phyloP scores from a whole-genome alignment of 1,140 invertebrate genomes.

The Drosophila nigrodunni region DNA sequence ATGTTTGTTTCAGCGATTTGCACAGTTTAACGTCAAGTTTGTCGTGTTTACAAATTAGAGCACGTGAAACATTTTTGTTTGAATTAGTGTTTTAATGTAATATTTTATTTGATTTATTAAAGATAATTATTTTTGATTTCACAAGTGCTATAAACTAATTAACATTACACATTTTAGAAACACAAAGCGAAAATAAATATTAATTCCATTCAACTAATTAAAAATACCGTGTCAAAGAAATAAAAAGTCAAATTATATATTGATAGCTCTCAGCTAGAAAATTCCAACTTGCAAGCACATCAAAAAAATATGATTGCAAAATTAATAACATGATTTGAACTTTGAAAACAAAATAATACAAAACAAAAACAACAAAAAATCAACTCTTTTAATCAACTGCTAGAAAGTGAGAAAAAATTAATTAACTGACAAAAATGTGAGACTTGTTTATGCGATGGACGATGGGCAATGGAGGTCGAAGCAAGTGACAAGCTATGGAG shows the following conservation, averaged over 20 bases:
- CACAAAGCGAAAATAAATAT: no score
- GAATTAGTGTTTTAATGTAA: no score
- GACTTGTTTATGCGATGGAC: constrained; percentile 44
- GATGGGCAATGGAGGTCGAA: background rate
- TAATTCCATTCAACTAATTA: no score
- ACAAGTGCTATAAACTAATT: no score
- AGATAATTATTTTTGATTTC: no score
- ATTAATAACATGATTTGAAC: constrained; percentile 26
- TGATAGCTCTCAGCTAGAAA: constrained; percentile 19
- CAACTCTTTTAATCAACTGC: background rate
- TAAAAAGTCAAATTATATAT: background rate
- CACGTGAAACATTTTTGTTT: no score
- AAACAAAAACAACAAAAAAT: background rate
- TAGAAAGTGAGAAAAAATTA: constrained; percentile 54
- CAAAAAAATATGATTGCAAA: constrained; percentile 43
- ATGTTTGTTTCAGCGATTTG: constrained; percentile 7
- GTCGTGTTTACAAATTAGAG: background rate
- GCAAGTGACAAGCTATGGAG: constrained; percentile 7
- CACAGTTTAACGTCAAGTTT: constrained; percentile 7
- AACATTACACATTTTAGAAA: no score
- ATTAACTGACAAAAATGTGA: constrained; percentile 70
- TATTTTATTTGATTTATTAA: no score
- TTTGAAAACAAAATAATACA: background rate
- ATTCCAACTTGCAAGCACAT: background rate
- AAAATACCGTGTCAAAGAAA: no score